These are phyloP conservation scores for Lerista edwardsae DNA, from an alignment of 2,797 vertebrate genomes.

Conservation along the genomic window DNA sequence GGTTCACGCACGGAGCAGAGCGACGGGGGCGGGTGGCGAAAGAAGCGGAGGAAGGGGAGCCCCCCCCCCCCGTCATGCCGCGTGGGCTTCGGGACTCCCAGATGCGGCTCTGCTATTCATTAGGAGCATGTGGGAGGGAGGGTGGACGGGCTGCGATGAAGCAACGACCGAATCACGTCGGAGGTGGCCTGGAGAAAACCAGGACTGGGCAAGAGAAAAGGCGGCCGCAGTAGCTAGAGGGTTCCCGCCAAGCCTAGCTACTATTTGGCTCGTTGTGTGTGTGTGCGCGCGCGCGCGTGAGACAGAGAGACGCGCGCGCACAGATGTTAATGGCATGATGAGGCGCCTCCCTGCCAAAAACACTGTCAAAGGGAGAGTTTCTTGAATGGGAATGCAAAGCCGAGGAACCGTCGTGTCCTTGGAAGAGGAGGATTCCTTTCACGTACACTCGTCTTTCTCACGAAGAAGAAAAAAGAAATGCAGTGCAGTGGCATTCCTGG, in stretches of 20 bases:
- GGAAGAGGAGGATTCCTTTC: neutral
- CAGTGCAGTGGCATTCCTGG: no score
- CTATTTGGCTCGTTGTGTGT: neutral
- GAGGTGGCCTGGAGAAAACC: neutral
- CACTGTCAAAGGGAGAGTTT: neutral
- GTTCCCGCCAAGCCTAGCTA: neutral
- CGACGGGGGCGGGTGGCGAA: neutral
- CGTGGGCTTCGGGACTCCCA: neutral
- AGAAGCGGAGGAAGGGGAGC: neutral
- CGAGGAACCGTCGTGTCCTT: neutral
- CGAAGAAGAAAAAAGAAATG: neutral
- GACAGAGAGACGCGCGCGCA: neutral
- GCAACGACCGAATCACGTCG: neutral
- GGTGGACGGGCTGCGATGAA: neutral
- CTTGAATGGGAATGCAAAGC: neutral
- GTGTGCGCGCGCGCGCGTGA: no score
- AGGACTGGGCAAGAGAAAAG: neutral
- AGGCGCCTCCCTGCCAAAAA: neutral
- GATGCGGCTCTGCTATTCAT: neutral
- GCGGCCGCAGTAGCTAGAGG: neutral
- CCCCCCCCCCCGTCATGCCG: neutral
- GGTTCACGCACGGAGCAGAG: conserved; percentile 5
- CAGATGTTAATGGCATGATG: neutral
- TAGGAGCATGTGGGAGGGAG: neutral
- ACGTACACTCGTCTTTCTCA: no score